phyloP scores from a whole-genome alignment of 1,140 invertebrate genomes.

The Philotrypesis tridentata region DNA sequence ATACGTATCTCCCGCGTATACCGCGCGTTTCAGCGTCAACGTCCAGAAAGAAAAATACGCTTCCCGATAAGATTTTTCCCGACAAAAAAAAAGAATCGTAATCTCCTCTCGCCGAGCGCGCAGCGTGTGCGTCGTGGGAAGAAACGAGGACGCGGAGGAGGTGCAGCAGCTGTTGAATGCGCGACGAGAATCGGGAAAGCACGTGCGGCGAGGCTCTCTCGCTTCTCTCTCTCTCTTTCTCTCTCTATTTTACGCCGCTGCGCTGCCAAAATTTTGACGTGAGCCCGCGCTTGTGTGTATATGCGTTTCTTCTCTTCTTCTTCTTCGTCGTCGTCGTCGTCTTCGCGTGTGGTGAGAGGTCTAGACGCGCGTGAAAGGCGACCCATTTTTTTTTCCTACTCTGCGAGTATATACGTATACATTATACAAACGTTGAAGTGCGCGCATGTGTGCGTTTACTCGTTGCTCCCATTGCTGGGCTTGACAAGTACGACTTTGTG shows the following conservation, averaged over 20 bases:
- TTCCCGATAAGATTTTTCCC: too few relatives aligned
- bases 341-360: background rate
- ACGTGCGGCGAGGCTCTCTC: background rate
- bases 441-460: too few relatives aligned
- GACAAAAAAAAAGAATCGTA: too few relatives aligned
- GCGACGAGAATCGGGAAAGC: conserved; percentile 20
- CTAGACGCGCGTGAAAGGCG: conserved; percentile 13
- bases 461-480: background rate
- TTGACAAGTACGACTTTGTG: background rate
- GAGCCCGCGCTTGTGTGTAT: background rate
- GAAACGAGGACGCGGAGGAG: background rate
- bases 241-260: conserved; percentile 1
- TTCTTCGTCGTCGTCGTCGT: too few relatives aligned
- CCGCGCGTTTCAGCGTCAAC: too few relatives aligned
- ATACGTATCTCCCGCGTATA: too few relatives aligned
- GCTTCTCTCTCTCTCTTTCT: too few relatives aligned
- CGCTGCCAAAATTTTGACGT: background rate
- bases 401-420: too few relatives aligned
- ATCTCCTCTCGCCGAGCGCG: too few relatives aligned
- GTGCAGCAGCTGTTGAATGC: conserved; percentile 38
- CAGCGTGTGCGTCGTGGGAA: too few relatives aligned
- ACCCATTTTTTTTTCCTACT: conserved; percentile 9
- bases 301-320: background rate
- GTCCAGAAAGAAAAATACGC: too few relatives aligned
- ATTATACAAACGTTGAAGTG: too few relatives aligned